A percentile compares a stretch with the other conserved stretches of the same genome.
Conservation (phyloP, 2,797 vertebrate genomes). For the Serranus cabrilla region DNA sequence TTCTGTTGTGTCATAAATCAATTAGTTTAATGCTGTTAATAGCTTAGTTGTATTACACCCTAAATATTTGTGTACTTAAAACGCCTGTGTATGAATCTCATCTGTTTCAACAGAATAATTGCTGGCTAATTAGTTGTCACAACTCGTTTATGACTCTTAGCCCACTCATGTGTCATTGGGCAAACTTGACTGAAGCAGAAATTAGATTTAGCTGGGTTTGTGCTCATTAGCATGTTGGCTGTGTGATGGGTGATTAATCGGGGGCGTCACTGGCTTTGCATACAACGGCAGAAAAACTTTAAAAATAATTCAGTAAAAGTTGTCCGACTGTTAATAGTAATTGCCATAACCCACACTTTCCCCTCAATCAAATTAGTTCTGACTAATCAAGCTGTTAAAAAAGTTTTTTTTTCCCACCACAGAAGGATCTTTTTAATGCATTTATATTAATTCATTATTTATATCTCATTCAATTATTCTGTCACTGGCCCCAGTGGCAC, state of each 20-base stretch:
- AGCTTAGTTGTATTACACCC: background rate
- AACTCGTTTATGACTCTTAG: slow-evolving; percentile 37
- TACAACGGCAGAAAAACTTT: slow-evolving; percentile 28
- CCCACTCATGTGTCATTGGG: slow-evolving; percentile 23
- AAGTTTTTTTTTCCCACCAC: slow-evolving; percentile 8
- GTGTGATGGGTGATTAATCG: slow-evolving; percentile 53
- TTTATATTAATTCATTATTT: slow-evolving; percentile 74
- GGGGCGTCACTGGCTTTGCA: slow-evolving; percentile 20
- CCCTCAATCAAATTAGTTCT: slow-evolving; percentile 63
- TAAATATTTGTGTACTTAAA: slow-evolving; percentile 4
- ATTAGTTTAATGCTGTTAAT: background rate
- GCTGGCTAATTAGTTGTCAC: slow-evolving; percentile 47
- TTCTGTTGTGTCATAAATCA: slow-evolving; percentile 9
- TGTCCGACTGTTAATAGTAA: slow-evolving; percentile 55
- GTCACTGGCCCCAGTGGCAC: slow-evolving; percentile 54
- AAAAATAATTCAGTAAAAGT: slow-evolving; percentile 51
- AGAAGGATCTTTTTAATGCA: slow-evolving; percentile 61
- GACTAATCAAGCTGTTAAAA: slow-evolving; percentile 63
- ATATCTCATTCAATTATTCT: slow-evolving; percentile 71
- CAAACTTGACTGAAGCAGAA: slow-evolving; percentile 41
- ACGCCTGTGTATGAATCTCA: slow-evolving; percentile 1
- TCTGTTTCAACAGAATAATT: slow-evolving; percentile 38
- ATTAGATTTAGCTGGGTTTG: slow-evolving; percentile 39
- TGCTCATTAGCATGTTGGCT: slow-evolving; percentile 55
- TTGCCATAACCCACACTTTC: slow-evolving; percentile 36